phyloP scores from a whole-genome alignment of 92 coral and sea anemone genomes.

The Heteractis magnifica region DNA sequence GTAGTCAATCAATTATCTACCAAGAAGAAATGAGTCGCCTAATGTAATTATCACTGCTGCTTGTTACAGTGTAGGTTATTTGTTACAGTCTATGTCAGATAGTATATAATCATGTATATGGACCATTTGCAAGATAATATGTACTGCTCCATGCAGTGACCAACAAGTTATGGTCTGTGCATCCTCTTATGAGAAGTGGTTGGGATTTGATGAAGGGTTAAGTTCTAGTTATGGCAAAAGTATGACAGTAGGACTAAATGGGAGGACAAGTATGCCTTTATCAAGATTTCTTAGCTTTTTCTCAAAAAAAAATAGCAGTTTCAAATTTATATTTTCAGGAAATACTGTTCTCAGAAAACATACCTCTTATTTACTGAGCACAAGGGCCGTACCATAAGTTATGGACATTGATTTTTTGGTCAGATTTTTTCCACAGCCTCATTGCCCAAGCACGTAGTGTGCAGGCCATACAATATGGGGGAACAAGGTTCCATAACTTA shows the following conservation, averaged over 20 bases:
- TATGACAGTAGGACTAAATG: not conserved
- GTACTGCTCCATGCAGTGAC: not conserved
- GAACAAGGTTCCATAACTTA: too few relatives aligned
- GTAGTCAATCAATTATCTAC: constrained; percentile 83
- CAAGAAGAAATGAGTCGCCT: constrained; percentile 44
- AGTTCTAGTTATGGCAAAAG: not conserved
- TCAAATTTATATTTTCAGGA: too few relatives aligned
- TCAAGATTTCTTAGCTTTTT: not conserved
- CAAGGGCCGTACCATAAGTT: too few relatives aligned
- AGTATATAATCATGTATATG: constrained; percentile 17
- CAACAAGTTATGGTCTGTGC: not conserved
- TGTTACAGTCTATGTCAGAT: constrained; percentile 18
- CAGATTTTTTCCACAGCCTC: too few relatives aligned
- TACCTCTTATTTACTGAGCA: too few relatives aligned
- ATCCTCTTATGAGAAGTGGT: not conserved
- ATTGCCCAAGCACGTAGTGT: too few relatives aligned
- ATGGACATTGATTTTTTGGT: too few relatives aligned
- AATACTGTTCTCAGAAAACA: too few relatives aligned
- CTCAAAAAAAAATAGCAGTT: too few relatives aligned
- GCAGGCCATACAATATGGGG: too few relatives aligned
- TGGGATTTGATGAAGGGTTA: not conserved
- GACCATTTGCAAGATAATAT: constrained; percentile 7
- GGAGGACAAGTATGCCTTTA: not conserved
- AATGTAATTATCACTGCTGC: constrained; percentile 26
- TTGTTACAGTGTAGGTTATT: constrained; percentile 22